Base-by-base conservation (phyloP, 2,888 invertebrate genomes). In the Phania funesta region DNA sequence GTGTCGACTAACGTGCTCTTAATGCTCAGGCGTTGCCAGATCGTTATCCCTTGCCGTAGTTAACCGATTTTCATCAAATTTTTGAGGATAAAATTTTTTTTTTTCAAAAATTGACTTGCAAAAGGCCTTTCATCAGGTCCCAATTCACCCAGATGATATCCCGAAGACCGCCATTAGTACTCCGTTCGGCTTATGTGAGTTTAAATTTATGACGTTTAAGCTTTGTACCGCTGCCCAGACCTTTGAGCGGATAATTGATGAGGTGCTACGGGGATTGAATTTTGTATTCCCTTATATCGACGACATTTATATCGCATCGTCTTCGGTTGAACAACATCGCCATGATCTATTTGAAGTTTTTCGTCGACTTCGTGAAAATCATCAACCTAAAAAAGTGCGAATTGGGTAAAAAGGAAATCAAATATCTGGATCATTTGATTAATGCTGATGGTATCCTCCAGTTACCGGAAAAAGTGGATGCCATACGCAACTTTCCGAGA, bases 191-290 rank as follows among this genome's bases (percentile, higher is more conserved):
- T 16, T 65, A 6, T 65, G 56, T n/a, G 65, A 65, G 20, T 75
- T 65, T 20, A 44, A 22, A n/a, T 68, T 38, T 13, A 38, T 60
- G 38, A 60, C 41, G 7, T 60, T 60, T 16, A 41, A 41, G 48
- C 18, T 70, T 48, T 20, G 71, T 7, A 32, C 6, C 32, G 32
- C 64, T 9, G 38, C 58, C 0, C 83, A 85, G 41, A 84, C 80
- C 0, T 80, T 83, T 3, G 80, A 84, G 22, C 35, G 83, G 11
- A 38, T 76, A 1, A 83, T 84, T 9, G 26, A 84, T 9, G 74
- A 80, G 11, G 80, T 77, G 16, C n/a, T 83, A 3, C 64, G 68
- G 1, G 82, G 58, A 0, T 16, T 80, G 6, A 22, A 83, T 48
- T 54, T 46, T 29, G 38, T 44, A 2, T 68, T 22, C 29, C 41